Evolutionary conservation across 2,888 invertebrate genomes (phyloP).

Genomic region (Eupeodes luniger): DNA sequence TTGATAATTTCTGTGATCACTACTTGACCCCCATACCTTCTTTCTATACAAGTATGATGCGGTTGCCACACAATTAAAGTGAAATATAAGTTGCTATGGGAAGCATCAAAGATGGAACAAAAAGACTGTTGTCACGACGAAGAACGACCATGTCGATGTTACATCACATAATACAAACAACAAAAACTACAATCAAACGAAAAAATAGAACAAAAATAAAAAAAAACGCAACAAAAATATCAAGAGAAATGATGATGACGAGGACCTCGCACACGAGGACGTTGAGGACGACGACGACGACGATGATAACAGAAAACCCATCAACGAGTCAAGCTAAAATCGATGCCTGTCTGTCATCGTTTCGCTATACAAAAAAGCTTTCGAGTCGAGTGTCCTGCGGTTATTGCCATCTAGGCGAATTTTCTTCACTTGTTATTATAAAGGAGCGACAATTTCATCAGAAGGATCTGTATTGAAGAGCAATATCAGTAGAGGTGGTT

Average conservation of each 20-base stretch:
- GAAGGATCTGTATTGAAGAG: conserved; percentile 21
- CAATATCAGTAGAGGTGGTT: conserved; percentile 30
- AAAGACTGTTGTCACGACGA: conserved; percentile 7
- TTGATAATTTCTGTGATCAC: conserved; percentile 72
- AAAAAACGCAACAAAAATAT: conserved; percentile 21
- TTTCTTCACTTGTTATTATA: conserved; percentile 21
- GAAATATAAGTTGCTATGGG: conserved; percentile 54
- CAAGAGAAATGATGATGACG: conserved; percentile 15
- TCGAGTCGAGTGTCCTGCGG: conserved; percentile 71
- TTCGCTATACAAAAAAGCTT: conserved; percentile 56
- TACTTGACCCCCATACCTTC: conserved; percentile 30
- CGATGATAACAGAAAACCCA: conserved; percentile 36
- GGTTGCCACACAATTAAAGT: conserved; percentile 57
- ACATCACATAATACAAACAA: neutral
- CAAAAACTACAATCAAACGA: neutral
- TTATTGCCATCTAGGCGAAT: conserved; percentile 69
- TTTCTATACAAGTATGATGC: neutral
- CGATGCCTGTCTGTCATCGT: conserved; percentile 63
- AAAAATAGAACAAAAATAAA: neutral
- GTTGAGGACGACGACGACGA: neutral
- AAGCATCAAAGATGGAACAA: conserved; percentile 18
- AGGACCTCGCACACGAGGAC: conserved; percentile 14
- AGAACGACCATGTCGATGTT: neutral
- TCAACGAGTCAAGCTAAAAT: conserved; percentile 64
- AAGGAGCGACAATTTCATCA: conserved; percentile 31